Base-by-base conservation (phyloP, 2,113 vertebrate species). In the Speoplatyrhinus poulsoni region DNA sequence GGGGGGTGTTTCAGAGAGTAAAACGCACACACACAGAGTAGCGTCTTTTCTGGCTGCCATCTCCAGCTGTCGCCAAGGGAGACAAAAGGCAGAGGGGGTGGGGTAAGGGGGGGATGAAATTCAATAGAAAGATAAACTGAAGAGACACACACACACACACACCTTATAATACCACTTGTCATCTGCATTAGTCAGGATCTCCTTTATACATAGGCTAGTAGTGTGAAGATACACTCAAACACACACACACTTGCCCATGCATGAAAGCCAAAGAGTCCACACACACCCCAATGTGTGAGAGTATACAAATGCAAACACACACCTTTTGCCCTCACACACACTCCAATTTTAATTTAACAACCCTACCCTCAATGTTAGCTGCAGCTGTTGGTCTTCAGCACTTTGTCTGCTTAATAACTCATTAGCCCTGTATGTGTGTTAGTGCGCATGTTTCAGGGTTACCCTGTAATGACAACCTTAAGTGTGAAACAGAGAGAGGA, bases 1-100 rank as follows among this genome's bases (percentile, higher is more conserved):
- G 41, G 65, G 56, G 48, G 69, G 59, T 12, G 41, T 11, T 63
- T 0, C 46, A 1, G 53, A 17, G 13, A 53, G 47, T 15, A 47
- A 61, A 36, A 19, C 56, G n/a, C 59, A 46, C 63, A 72, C 53
- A 70, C 74, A 54, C 19, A 64, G 56, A 55, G 49, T 59, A 70
- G 69, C 47, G 52, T 64, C 73, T 74, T 82, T 65, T 13, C 65
- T 79, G 84, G 70, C 88, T 88, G 86, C 77, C 84, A 78, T 75
- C 90, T 92, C 93, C 93, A 93, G 94, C 89, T 88, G 90, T 89
- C 93, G 65, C 82, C 79, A 84, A 69, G 83, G 81, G 82, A 76
- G 83, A 65, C 52, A 87, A 80, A 93, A 90, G 93, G 91, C 87
- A 85, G 82, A 78, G 84, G 82, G 63, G 73, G 75, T 76, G 74